Evolutionary conservation across 2,888 invertebrate genomes (phyloP), one percentile per base, ranked within the genome.

Genomic region (Tetragnatha montana): DNA sequence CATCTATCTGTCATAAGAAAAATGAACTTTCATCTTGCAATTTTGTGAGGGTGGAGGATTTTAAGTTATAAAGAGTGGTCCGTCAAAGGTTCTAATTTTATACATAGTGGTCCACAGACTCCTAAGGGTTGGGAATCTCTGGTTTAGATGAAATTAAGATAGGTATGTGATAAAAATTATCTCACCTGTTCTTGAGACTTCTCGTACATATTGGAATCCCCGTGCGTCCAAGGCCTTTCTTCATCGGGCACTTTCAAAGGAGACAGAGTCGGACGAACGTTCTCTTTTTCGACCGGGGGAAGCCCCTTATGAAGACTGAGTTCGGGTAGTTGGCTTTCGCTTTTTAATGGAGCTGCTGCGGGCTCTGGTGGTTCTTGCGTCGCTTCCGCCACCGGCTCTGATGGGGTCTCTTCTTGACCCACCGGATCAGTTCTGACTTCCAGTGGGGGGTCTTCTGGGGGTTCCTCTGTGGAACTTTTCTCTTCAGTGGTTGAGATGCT

Each of bases 201-300:
- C 8, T 50, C 85, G 19, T 89, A 89, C 8, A 69, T 69, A 4
- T 8, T 81, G 7, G 73, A 75, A 22, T 89, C 89, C 8, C 89
- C 89, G 21, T 89, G 84, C 6, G 85, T 91, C 91, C 81, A 92
- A 80, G 69, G 85, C 7, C 84, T n/a, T 6, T 75, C 73, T 35
- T 70, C 70, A n/a, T n/a, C 71, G 6, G 87, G 81, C 8, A 79
- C 19, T 22, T 70, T 83, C 47, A 76, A 68, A 35, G 74, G 80
- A 6, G 85, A 78, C 49, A 79, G 50, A 14, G 17, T 22, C 17
- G 78, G 78, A 10, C 60, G 17, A 12, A 50, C 7, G 6, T 6
- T 68, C 21, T 73, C 51, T 47, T 80, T 69, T 49, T 89, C 87
- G 10, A 73, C 50, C 3, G 79, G 74, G 14, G 87, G 79, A 68